phyloP scores from a whole-genome alignment of 2,113 vertebrate genomes.

The Salvelinus sp. region DNA sequence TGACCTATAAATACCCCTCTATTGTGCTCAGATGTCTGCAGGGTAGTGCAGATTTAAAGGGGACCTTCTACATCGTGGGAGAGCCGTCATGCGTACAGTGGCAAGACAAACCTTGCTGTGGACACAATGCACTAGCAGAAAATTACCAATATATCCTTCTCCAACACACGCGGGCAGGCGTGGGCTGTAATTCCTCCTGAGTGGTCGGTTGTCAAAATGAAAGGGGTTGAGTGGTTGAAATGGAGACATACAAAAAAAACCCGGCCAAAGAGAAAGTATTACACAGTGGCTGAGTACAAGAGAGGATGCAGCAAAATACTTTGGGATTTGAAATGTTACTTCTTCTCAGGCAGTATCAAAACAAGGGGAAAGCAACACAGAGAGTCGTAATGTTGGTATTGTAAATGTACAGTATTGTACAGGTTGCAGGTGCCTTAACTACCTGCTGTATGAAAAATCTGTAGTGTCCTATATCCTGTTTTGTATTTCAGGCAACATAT shows the following conservation, averaged over 20 bases:
- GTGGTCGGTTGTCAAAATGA: slow-evolving; percentile 9
- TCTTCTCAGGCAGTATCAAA: no score
- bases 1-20: slow-evolving; percentile 38
- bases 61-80: not conserved
- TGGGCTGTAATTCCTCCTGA: slow-evolving; percentile 11
- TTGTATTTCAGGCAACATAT: no score
- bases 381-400: no score
- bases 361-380: no score
- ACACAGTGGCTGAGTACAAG: not conserved
- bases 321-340: no score
- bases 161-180: not conserved
- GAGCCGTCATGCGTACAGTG: not conserved
- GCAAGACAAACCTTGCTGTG: not conserved
- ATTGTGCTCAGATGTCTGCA: slow-evolving; percentile 30
- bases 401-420: no score
- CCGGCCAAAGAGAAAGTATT: no score
- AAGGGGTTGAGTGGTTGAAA: slow-evolving; percentile 9
- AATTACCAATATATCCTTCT: not conserved
- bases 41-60: slow-evolving; percentile 15
- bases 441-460: no score
- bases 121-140: not conserved
- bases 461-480: no score
- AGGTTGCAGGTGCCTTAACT: no score
- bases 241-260: slow-evolving; percentile 6
- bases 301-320: not conserved